phyloP scores from a whole-genome alignment of 1,140 invertebrate species.

The Drosophila pandora region DNA sequence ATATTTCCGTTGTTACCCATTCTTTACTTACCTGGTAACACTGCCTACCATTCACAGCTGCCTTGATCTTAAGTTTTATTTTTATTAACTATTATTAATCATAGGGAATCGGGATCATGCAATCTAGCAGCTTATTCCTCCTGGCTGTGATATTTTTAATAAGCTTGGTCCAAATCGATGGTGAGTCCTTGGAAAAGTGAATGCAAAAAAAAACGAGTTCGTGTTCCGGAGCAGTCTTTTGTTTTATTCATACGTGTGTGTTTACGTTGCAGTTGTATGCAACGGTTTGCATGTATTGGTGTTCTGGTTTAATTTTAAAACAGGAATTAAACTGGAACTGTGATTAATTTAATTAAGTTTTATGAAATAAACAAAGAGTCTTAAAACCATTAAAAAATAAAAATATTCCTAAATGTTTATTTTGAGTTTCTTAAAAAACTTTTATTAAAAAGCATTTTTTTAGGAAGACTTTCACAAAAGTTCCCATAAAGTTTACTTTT shows the following conservation, averaged over 20 bases:
- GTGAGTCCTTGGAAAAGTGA: constrained; percentile 5
- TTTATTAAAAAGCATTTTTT: too few species aligned
- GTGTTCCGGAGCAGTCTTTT: constrained; percentile 8
- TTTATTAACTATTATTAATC: neutral
- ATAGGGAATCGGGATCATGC: constrained; percentile 20
- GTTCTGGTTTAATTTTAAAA: neutral
- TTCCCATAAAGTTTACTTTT: neutral
- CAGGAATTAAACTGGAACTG: too few species aligned
- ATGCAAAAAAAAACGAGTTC: constrained; percentile 14
- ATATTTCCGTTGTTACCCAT: neutral
- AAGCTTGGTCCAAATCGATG: constrained; percentile 23
- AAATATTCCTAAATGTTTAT: too few species aligned
- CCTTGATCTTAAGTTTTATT: constrained; percentile 8
- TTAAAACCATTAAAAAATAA: too few species aligned
- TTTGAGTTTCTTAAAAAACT: too few species aligned
- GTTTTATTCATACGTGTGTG: constrained; percentile 16
- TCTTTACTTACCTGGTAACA: constrained; percentile 2
- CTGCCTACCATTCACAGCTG: neutral
- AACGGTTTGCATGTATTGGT: neutral
- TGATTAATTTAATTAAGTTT: too few species aligned
- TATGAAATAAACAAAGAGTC: too few species aligned
- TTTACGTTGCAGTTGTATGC: neutral
- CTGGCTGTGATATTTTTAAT: constrained; percentile 34
- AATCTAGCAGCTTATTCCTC: constrained; percentile 20
- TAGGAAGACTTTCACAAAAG: too few species aligned